Base-by-base conservation (phyloP, 2,888 invertebrate species). In the Phorcus lineatus region DNA sequence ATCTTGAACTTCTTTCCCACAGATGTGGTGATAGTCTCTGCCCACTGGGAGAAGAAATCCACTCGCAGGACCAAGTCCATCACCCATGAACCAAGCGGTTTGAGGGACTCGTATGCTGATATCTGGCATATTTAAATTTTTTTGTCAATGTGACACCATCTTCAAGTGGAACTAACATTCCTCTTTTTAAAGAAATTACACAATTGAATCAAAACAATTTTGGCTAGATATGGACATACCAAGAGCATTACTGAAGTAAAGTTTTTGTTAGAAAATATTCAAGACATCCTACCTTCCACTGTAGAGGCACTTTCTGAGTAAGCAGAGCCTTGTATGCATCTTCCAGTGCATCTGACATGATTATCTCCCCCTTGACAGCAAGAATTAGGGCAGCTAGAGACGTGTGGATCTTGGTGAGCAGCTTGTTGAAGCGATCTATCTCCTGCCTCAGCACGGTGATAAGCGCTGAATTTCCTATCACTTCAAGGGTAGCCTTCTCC, bases 361-460 rank as follows among this genome's bases (percentile, higher is more conserved):
- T 91, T 54, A 92, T 88, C 85, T 93, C 93, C 24, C 93, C 93
- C 81, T 91, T 90, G 24, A 92, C 87, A 24, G 91, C 92, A 36
- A 88, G 87, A n/a, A 84, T 83, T 9, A 93, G 88, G 17, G 85
- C 81, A 22, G 83, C 82, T 77, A 93, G 85, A 7, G 91, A 90
- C 22, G 85, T 84, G 79, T 91, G 90, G 52, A 93, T 90, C 24
- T 91, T 78, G 16, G 79, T 75, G 40, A 93, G 87, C 57, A 93
- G 85, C 24, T 88, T 84, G 83, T 93, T 91, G 83, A 92, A 93
- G 47, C 92, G 87, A 82, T 91, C 91, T 17, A 92, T 89, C 86
- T 93, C 93, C 86, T 93, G 93, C 28, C 92, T 84, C n/a, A 93
- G 85, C 0, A 93, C 90, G 0, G 91, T 92, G 74, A 92, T 88